A percentile compares a stretch with the other conserved stretches of the same genome.
Conservation (phyloP, 1,140 invertebrate genomes). For the Colletes gigas region DNA sequence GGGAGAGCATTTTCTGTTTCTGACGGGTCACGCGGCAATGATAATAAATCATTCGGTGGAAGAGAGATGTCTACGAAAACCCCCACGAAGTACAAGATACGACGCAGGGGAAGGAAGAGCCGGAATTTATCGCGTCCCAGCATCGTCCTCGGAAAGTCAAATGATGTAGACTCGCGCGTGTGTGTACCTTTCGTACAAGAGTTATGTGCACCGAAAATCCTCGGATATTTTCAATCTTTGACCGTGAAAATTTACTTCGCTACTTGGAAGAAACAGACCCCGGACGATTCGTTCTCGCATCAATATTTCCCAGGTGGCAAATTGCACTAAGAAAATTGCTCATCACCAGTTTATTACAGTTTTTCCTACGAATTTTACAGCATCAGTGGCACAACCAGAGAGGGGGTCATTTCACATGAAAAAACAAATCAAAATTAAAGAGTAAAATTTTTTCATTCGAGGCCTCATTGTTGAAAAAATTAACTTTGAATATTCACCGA, state of each 20-base stretch:
- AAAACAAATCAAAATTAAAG: no score
- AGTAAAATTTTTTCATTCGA: no score
- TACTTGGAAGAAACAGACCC: no score
- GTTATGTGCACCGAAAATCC: neutral
- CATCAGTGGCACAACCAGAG: no score
- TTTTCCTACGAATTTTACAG: no score
- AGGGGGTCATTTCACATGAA: no score
- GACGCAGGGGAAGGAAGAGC: conserved; percentile 17
- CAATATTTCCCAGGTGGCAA: no score
- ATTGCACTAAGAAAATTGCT: no score
- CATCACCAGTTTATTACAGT: no score
- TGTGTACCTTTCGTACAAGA: conserved; percentile 1
- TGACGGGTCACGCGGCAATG: conserved; percentile 27
- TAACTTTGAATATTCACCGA: no score
- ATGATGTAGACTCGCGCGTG: conserved; percentile 1
- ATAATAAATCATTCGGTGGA: conserved; percentile 56
- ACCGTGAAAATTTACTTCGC: neutral
- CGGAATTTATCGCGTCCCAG: conserved; percentile 47
- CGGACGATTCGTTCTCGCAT: no score
- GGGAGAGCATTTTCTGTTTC: conserved; percentile 42
- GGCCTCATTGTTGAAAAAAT: no score
- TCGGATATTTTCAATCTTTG: neutral
- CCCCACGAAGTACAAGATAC: conserved; percentile 2
- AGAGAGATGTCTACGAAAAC: neutral
- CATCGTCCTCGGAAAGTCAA: conserved; percentile 27